Percentiles rank a stretch among this genome's conserved stretches.
Conservation (phyloP, 2,797 vertebrate species). For the Hapalemur alaotrensis region DNA sequence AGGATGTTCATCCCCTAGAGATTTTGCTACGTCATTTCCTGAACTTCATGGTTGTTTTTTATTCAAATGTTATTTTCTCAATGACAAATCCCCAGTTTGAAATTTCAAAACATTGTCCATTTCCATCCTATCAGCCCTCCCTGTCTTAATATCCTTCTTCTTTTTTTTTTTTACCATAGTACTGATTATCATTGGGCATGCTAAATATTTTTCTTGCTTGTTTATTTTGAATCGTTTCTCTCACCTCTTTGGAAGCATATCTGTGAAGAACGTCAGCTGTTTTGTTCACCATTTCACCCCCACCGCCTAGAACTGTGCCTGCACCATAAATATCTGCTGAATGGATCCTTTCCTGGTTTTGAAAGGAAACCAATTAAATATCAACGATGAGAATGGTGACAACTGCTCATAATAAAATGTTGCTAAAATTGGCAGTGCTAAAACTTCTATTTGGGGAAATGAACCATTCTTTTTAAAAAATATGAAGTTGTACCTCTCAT, state of each 20-base stretch:
- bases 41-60: neutral
- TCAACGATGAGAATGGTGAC: constrained; percentile 52
- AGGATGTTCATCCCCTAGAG: neutral
- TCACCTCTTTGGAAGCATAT: neutral
- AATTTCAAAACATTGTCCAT: neutral
- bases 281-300: constrained; percentile 8
- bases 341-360: constrained; percentile 37
- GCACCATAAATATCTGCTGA: constrained; percentile 48
- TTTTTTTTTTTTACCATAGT: neutral
- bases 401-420: constrained; percentile 56
- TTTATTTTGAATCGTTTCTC: constrained; percentile 25
- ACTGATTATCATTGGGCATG: neutral
- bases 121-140: neutral
- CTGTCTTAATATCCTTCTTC: neutral
- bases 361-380: constrained; percentile 67
- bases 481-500: constrained; percentile 40
- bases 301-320: neutral
- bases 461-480: constrained; percentile 65
- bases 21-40: neutral
- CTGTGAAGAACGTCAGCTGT: neutral
- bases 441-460: constrained; percentile 62
- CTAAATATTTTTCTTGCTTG: constrained; percentile 1
- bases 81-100: neutral
- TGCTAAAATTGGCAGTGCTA: constrained; percentile 65
- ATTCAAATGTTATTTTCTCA: neutral